Percentiles rank a stretch among this genome's conserved stretches.
Evolutionary conservation across 1,140 invertebrate genomes (phyloP).

Genomic region (Eupeodes corollae): DNA sequence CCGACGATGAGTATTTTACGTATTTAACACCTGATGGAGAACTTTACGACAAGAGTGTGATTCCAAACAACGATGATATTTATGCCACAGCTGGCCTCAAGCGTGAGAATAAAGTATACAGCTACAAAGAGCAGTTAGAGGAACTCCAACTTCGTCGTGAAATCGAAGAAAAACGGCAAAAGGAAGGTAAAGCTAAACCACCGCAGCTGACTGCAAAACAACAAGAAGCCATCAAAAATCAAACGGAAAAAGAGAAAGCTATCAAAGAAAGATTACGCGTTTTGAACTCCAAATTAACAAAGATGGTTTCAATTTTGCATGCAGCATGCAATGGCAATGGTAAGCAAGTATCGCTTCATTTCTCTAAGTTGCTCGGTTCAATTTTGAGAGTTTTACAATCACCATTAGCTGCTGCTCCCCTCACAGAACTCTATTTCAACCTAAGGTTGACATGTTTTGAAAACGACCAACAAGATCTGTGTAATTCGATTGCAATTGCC

Average conservation of each 20-base stretch:
- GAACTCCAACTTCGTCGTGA: constrained; percentile 85
- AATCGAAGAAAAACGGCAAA: constrained; percentile 77
- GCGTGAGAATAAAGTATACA: constrained; percentile 92
- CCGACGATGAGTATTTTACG: constrained; percentile 78
- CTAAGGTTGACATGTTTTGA: constrained; percentile 45
- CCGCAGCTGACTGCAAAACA: constrained; percentile 76
- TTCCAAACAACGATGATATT: constrained; percentile 64
- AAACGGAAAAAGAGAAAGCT: constrained; percentile 72
- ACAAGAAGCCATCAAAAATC: constrained; percentile 78
- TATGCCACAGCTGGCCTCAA: constrained; percentile 61
- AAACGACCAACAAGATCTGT: constrained; percentile 39
- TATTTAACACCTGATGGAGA: constrained; percentile 81
- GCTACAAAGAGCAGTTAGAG: constrained; percentile 93
- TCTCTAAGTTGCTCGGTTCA: constrained; percentile 48
- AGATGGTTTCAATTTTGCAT: constrained; percentile 51
- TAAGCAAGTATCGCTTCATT: constrained; percentile 47
- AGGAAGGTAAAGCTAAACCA: constrained; percentile 69
- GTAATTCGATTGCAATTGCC: constrained; percentile 49
- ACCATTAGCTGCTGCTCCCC: constrained; percentile 54
- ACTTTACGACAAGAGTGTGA: constrained; percentile 80
- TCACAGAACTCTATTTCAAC: constrained; percentile 49
- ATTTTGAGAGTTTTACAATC: constrained; percentile 54
- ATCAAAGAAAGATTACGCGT: constrained; percentile 47
- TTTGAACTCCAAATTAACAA: constrained; percentile 50
- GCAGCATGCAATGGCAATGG: constrained; percentile 51